Conservation (phyloP, 2,113 vertebrate genomes). For the Mastomys natalensis region DNA sequence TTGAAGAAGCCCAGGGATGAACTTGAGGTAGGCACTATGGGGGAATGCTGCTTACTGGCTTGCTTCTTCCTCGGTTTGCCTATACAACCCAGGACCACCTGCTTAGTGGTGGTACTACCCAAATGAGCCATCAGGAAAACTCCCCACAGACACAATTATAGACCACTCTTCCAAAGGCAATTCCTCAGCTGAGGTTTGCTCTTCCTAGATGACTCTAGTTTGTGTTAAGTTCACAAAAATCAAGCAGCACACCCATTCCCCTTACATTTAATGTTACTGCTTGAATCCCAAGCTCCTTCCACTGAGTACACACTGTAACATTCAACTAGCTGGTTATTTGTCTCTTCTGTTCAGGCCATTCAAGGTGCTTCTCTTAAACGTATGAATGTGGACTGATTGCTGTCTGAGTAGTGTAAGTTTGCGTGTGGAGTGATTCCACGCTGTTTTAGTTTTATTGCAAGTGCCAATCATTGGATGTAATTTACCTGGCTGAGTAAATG, state of each 20-base stretch:
- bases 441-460: neutral
- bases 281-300: neutral
- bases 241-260: neutral
- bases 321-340: neutral
- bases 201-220: neutral
- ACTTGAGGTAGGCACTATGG: neutral
- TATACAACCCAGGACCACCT: neutral
- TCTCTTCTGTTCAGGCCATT: neutral
- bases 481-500: neutral
- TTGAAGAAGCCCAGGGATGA: neutral
- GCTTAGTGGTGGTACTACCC: neutral
- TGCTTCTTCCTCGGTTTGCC: neutral
- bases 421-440: neutral
- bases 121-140: neutral
- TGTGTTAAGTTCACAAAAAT: neutral
- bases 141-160: too few relatives aligned
- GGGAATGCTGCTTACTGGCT: neutral
- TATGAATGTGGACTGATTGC: neutral
- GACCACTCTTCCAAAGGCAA: neutral
- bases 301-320: accelerated
- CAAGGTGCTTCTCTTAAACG: constrained; percentile 28
- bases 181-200: neutral
- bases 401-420: neutral
- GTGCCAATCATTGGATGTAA: neutral
- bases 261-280: neutral